Percentiles rank a stretch among this genome's conserved stretches.
phyloP scores from a whole-genome alignment of 1,140 invertebrate species.

The Drosophila saltans region DNA sequence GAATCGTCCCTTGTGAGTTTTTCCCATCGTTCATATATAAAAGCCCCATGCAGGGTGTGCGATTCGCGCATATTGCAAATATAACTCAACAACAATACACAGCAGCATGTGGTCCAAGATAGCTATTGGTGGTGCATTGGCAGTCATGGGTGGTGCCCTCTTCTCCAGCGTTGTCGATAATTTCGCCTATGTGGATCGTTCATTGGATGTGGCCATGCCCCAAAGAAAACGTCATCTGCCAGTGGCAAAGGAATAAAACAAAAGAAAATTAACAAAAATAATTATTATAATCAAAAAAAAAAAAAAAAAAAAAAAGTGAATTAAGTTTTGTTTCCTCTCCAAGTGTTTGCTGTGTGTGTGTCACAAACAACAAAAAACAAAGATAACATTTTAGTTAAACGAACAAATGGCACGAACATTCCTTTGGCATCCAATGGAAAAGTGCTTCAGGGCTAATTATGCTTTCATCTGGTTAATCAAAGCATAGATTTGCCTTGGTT shows the following conservation, averaged over 20 bases:
- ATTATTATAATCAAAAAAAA: too few relatives aligned
- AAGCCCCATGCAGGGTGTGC: slow-evolving; percentile 45
- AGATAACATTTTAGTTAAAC: neutral
- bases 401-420: slow-evolving; percentile 8
- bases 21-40: slow-evolving; percentile 42
- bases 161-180: slow-evolving; percentile 61
- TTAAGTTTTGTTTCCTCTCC: too few relatives aligned
- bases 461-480: slow-evolving; percentile 1
- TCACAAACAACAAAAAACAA: too few relatives aligned
- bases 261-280: too few relatives aligned
- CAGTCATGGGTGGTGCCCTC: slow-evolving; percentile 58
- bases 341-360: too few relatives aligned
- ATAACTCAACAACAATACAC: neutral
- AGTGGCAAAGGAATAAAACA: slow-evolving; percentile 32
- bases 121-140: slow-evolving; percentile 55
- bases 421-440: slow-evolving; percentile 2
- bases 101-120: slow-evolving; percentile 66
- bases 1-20: slow-evolving; percentile 13
- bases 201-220: slow-evolving; percentile 65
- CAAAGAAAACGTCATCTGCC: slow-evolving; percentile 38
- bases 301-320: too few relatives aligned
- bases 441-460: neutral
- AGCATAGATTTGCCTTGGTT: neutral
- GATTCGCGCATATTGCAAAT: slow-evolving; percentile 62
- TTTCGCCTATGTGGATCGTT: slow-evolving; percentile 69